Percentiles rank a stretch among this genome's conserved stretches.
phyloP scores from a whole-genome alignment of 2,797 vertebrate species.

The Gouania willdenowi region DNA sequence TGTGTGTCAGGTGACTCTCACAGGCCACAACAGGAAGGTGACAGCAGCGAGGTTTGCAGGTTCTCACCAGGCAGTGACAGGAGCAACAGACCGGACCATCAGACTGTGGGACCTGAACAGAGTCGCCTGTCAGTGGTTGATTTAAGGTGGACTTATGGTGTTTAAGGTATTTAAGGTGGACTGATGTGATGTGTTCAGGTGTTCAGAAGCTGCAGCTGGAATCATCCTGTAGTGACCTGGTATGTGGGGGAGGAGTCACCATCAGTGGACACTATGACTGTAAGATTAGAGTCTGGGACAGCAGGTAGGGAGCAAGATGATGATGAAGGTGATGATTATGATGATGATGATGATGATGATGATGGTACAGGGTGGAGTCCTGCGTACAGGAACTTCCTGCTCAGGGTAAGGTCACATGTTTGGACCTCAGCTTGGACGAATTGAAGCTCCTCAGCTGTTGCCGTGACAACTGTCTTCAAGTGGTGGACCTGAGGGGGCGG shows the following conservation, averaged over 20 bases:
- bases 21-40: slow-evolving; percentile 87
- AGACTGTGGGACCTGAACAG: slow-evolving; percentile 84
- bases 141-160: too few relatives aligned
- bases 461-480: slow-evolving; percentile 81
- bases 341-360: too few relatives aligned
- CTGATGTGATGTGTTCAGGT: slow-evolving; percentile 58
- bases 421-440: slow-evolving; percentile 80
- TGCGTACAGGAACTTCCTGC: slow-evolving; percentile 79
- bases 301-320: slow-evolving; percentile 68
- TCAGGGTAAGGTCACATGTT: slow-evolving; percentile 82
- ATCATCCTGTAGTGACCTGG: slow-evolving; percentile 85
- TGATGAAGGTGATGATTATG: too few relatives aligned
- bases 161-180: too few relatives aligned
- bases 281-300: slow-evolving; percentile 87
- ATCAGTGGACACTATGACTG: slow-evolving; percentile 85
- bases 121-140: slow-evolving; percentile 77
- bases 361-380: slow-evolving; percentile 58
- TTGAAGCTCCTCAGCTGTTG: slow-evolving; percentile 85
- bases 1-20: slow-evolving; percentile 78
- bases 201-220: slow-evolving; percentile 70
- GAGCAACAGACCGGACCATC: slow-evolving; percentile 82
- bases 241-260: slow-evolving; percentile 78
- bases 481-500: slow-evolving; percentile 81
- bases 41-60: slow-evolving; percentile 82
- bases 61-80: slow-evolving; percentile 80